Evolutionary conservation across 2,888 invertebrate species (phyloP).

Genomic region (Orchesellides sinensis): DNA sequence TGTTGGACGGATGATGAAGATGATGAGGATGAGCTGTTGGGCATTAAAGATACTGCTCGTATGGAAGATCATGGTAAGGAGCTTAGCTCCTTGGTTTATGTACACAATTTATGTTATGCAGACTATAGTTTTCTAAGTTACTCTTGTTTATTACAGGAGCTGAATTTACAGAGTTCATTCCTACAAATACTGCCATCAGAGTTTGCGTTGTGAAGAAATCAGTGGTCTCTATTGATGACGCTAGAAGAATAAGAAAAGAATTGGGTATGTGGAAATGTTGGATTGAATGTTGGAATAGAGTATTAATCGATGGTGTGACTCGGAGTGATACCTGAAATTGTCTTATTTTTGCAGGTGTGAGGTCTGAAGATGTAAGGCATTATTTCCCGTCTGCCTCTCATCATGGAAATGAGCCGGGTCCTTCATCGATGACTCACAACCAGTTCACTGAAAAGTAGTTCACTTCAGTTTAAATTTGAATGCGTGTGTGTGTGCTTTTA

Average conservation of each 20-base stretch:
- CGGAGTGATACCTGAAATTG: background rate
- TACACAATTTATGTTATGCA: background rate
- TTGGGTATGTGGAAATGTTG: conserved; percentile 38
- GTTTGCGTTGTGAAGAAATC: conserved; percentile 65
- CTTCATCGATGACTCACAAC: conserved; percentile 17
- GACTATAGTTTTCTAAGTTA: background rate
- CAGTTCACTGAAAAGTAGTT: conserved; percentile 50
- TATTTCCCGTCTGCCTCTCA: conserved; percentile 48
- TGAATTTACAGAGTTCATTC: conserved; percentile 55
- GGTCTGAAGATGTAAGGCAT: conserved; percentile 53
- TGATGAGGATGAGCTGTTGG: conserved; percentile 62
- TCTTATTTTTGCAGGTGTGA: conserved; percentile 42
- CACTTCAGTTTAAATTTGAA: no score
- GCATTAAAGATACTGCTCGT: conserved; percentile 10
- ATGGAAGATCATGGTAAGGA: conserved; percentile 64
- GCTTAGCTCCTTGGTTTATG: background rate
- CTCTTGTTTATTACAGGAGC: conserved; percentile 15
- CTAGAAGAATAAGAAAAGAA: conserved; percentile 64
- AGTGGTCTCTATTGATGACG: conserved; percentile 58
- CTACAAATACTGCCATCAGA: conserved; percentile 65
- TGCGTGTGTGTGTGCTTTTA: no score
- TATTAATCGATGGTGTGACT: background rate
- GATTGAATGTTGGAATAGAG: background rate
- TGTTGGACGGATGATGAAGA: conserved; percentile 72
- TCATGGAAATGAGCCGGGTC: conserved; percentile 26